Conservation (phyloP, 1,140 invertebrate species). For the Teleopsis dalmanni region DNA sequence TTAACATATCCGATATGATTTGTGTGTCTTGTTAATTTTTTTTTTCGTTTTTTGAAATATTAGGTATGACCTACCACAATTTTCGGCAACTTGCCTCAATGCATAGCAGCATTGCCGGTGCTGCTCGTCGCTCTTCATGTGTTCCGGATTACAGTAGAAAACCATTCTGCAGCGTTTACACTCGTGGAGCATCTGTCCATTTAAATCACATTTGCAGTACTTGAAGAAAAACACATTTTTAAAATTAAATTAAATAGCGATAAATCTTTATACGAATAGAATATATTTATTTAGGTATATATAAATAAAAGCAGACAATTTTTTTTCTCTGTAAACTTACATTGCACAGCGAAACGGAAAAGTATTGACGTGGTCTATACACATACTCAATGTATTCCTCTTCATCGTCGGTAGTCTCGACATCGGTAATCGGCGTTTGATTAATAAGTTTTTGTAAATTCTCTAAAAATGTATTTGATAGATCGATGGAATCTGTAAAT, state of each 20-base stretch:
- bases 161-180: slow-evolving; percentile 49
- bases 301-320: no score
- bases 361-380: slow-evolving; percentile 37
- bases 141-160: slow-evolving; percentile 48
- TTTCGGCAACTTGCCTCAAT: slow-evolving; percentile 29
- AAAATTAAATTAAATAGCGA: background rate
- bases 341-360: slow-evolving; percentile 36
- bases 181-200: slow-evolving; percentile 11
- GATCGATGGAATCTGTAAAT: slow-evolving; percentile 4
- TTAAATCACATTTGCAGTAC: slow-evolving; percentile 34
- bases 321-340: slow-evolving; percentile 14
- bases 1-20: background rate
- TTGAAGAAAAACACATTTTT: slow-evolving; percentile 1
- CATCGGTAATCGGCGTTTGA: slow-evolving; percentile 27
- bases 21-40: background rate
- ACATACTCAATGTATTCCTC: slow-evolving; percentile 40
- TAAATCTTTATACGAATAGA: no score
- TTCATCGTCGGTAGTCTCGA: slow-evolving; percentile 27
- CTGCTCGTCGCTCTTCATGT: slow-evolving; percentile 44
- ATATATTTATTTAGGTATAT: no score
- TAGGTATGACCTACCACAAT: slow-evolving; percentile 19
- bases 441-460: slow-evolving; percentile 34
- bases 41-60: background rate
- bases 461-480: slow-evolving; percentile 20
- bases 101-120: slow-evolving; percentile 48